Evolutionary conservation across 2,797 vertebrate species (phyloP).

Genomic region (Sebastes oblongus): DNA sequence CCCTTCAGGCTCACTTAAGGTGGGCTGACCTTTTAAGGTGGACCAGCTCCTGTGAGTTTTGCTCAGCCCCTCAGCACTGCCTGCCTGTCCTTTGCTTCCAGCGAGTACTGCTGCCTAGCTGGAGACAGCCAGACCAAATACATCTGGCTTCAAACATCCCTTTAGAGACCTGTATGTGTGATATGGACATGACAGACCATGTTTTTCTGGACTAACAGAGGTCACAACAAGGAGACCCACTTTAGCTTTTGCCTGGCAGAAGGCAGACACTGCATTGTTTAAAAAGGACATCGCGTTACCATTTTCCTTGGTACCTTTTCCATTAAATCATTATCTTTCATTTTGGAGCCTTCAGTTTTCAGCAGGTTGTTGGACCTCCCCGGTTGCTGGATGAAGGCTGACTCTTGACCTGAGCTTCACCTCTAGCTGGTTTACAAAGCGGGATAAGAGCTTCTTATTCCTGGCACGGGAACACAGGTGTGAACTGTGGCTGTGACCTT

Average conservation of each 20-base stretch:
- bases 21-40: no score
- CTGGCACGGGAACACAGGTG: constrained; percentile 43
- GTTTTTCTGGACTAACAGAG: neutral
- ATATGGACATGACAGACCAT: neutral
- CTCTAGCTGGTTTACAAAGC: constrained; percentile 16
- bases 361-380: neutral
- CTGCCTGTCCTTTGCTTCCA: no score
- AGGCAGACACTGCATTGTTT: neutral
- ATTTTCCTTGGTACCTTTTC: neutral
- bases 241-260: neutral
- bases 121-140: neutral
- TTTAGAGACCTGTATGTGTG: neutral
- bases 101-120: neutral
- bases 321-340: neutral
- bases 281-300: neutral
- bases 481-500: constrained; percentile 51
- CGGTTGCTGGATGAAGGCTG: neutral
- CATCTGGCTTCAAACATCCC: neutral
- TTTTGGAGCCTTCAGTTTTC: neutral
- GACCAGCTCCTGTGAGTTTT: no score
- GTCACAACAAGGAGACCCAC: neutral
- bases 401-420: constrained; percentile 26
- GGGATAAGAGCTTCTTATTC: constrained; percentile 27
- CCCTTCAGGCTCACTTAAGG: no score
- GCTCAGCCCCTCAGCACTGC: no score